These are phyloP conservation scores for Pinctada fucata DNA, from an alignment of 2,888 invertebrate genomes.

Conservation along the genomic window DNA sequence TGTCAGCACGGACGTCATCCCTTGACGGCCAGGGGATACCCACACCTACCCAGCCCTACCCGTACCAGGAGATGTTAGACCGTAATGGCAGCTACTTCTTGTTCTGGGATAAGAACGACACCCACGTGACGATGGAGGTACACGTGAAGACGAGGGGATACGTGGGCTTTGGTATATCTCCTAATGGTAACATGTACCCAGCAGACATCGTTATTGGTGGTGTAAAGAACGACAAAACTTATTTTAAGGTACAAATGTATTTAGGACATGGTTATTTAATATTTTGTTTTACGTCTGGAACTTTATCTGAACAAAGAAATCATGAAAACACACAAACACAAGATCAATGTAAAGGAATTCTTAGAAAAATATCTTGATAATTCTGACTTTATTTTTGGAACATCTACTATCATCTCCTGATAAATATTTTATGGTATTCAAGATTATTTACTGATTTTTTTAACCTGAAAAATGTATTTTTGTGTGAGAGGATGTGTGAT, in stretches of 20 bases:
- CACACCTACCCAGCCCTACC: slow-evolving; percentile 36
- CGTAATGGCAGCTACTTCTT: slow-evolving; percentile 37
- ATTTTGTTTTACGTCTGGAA: too few relatives aligned
- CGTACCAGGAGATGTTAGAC: slow-evolving; percentile 31
- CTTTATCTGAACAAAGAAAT: too few relatives aligned
- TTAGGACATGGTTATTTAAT: too few relatives aligned
- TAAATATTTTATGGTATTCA: too few relatives aligned
- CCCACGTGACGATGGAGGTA: slow-evolving; percentile 48
- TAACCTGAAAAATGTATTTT: too few relatives aligned
- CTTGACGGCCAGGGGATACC: neutral
- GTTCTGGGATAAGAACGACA: slow-evolving; percentile 47
- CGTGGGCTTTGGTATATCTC: slow-evolving; percentile 91
- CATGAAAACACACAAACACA: too few relatives aligned
- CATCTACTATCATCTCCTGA: too few relatives aligned
- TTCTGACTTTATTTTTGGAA: too few relatives aligned
- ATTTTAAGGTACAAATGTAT: slow-evolving; percentile 44
- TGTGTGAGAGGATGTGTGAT: too few relatives aligned
- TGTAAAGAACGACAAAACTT: slow-evolving; percentile 79
- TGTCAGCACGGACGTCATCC: neutral
- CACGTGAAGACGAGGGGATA: slow-evolving; percentile 81
- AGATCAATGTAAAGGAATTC: too few relatives aligned
- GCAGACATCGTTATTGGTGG: slow-evolving; percentile 93
- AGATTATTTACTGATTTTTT: too few relatives aligned
- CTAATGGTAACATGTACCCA: slow-evolving; percentile 87
- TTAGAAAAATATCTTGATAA: too few relatives aligned